phyloP scores from a whole-genome alignment of 2,888 invertebrate genomes.

The Machimus atricapillus region DNA sequence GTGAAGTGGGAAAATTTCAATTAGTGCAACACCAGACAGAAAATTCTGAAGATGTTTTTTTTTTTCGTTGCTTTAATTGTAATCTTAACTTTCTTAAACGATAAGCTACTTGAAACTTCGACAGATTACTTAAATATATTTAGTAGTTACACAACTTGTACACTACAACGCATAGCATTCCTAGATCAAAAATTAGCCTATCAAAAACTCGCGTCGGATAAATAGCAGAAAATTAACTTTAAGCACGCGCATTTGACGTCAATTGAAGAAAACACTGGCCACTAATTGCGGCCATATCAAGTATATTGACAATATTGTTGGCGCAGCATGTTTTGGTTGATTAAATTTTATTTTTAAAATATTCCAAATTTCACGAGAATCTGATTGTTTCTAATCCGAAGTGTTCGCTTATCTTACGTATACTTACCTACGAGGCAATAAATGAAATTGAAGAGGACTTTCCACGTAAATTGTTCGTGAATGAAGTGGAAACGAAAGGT shows the following conservation, averaged over 20 bases:
- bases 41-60: background rate
- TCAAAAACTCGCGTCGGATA: background rate
- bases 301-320: background rate
- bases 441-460: background rate
- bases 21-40: background rate
- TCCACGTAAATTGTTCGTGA: background rate
- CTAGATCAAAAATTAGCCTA: background rate
- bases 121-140: background rate
- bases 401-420: background rate
- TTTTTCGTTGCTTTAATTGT: background rate
- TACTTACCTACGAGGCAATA: background rate
- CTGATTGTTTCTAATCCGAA: background rate
- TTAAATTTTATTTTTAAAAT: slow-evolving; percentile 15
- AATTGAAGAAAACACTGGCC: background rate
- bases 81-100: background rate
- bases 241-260: background rate
- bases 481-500: background rate
- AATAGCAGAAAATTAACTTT: background rate
- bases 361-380: background rate
- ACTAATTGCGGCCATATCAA: slow-evolving; percentile 10
- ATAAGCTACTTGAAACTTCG: background rate
- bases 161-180: background rate
- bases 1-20: background rate
- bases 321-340: slow-evolving; percentile 2
- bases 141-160: background rate